phyloP scores from a whole-genome alignment of 2,888 invertebrate genomes.

The Leptothorax acervorum region DNA sequence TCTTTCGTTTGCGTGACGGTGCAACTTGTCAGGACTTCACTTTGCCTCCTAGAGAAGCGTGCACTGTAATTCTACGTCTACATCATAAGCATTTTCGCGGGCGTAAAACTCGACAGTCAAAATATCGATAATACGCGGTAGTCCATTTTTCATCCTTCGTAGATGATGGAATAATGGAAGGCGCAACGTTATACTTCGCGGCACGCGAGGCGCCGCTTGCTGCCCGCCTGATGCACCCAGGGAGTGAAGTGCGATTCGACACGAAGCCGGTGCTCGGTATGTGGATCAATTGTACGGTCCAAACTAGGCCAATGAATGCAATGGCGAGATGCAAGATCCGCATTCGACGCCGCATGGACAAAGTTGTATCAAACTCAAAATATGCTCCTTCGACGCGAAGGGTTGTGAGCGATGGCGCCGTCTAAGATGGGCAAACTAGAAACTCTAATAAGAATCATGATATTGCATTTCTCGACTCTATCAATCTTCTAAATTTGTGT shows the following conservation, averaged over 20 bases:
- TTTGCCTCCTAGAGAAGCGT: background rate
- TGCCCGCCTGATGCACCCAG: background rate
- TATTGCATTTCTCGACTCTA: background rate
- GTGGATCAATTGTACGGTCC: slow-evolving; percentile 65
- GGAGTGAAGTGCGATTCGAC: slow-evolving; percentile 53
- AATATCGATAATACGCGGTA: slow-evolving; percentile 27
- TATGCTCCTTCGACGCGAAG: background rate
- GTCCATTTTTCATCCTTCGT: slow-evolving; percentile 47
- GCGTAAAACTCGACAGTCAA: slow-evolving; percentile 34
- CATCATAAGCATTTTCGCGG: slow-evolving; percentile 36
- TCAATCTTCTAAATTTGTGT: background rate
- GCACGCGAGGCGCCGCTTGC: slow-evolving; percentile 38
- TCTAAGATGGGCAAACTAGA: background rate
- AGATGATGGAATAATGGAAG: slow-evolving; percentile 24
- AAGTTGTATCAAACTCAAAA: slow-evolving; percentile 39
- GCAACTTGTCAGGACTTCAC: slow-evolving; percentile 30
- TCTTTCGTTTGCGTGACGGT: slow-evolving; percentile 34
- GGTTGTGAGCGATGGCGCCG: background rate
- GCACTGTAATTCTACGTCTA: slow-evolving; percentile 18
- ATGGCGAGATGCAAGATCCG: slow-evolving; percentile 42
- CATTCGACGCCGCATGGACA: slow-evolving; percentile 33
- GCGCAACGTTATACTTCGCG: slow-evolving; percentile 18
- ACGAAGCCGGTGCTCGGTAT: slow-evolving; percentile 54
- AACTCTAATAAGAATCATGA: background rate
- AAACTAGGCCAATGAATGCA: slow-evolving; percentile 65